Percentiles rank a stretch among this genome's conserved stretches.
phyloP scores from a whole-genome alignment of 2,113 vertebrate genomes.

The Butorides virescens region DNA sequence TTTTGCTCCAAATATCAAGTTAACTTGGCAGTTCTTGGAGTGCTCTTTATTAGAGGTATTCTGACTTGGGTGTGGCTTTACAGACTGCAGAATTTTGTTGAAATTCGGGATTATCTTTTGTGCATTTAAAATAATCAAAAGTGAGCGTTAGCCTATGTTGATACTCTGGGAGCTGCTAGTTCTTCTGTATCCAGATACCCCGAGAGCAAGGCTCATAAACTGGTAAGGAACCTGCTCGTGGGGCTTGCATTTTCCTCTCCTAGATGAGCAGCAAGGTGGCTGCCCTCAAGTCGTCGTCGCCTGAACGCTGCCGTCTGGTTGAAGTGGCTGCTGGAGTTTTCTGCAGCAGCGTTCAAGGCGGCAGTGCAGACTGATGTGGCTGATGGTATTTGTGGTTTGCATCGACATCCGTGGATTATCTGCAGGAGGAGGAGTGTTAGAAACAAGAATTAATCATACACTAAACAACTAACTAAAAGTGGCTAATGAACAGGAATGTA shows the following conservation, averaged over 20 bases:
- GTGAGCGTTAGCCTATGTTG: neutral
- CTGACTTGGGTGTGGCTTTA: neutral
- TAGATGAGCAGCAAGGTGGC: neutral
- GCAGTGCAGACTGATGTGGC: slow-evolving; percentile 7
- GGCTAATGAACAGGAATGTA: neutral
- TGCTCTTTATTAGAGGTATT: neutral
- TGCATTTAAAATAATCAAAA: neutral
- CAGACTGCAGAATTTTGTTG: neutral
- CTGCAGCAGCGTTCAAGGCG: neutral
- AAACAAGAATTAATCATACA: neutral
- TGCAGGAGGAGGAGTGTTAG: neutral
- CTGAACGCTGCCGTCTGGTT: neutral
- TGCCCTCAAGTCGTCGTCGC: neutral
- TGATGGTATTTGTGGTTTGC: slow-evolving; percentile 27
- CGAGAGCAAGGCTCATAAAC: neutral
- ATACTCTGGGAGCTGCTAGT: rapidly evolving
- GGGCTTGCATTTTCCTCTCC: neutral
- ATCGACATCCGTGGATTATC: slow-evolving; percentile 27
- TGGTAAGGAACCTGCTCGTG: neutral
- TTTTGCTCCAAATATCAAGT: neutral
- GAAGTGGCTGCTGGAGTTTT: neutral
- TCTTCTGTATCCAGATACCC: neutral
- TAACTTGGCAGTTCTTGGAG: neutral
- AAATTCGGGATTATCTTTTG: neutral
- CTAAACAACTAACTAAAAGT: neutral